phyloP scores from a whole-genome alignment of 2,113 vertebrate genomes.

The Pogonocichla stellata region DNA sequence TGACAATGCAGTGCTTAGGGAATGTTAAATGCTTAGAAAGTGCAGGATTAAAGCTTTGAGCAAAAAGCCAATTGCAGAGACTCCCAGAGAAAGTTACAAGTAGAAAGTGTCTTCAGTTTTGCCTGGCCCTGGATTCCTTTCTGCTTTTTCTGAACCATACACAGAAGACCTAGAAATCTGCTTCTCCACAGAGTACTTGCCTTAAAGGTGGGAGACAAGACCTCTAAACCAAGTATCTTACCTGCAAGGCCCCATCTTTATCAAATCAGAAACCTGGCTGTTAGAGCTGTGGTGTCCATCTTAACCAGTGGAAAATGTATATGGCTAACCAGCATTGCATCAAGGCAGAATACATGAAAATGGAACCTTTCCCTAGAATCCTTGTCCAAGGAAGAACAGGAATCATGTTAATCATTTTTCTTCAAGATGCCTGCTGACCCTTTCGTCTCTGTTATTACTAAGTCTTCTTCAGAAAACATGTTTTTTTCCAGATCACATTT shows the following conservation, averaged over 20 bases:
- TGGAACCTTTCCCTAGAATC: not conserved
- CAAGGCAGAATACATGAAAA: not conserved
- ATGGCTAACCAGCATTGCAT: not conserved
- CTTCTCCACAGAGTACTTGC: not conserved
- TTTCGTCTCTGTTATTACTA: not conserved
- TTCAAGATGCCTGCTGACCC: not conserved
- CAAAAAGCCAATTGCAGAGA: not conserved
- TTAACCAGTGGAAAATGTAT: not conserved
- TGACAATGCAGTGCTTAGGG: not conserved
- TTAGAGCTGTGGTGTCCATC: not conserved
- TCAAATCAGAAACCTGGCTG: not conserved
- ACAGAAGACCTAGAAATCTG: accelerated
- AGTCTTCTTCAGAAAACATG: not conserved
- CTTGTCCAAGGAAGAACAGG: not conserved
- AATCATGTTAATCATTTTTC: not conserved
- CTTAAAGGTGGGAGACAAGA: not conserved
- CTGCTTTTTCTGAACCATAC: not conserved
- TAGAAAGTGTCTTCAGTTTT: not conserved
- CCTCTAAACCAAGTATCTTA: not conserved
- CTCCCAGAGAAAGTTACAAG: not conserved
- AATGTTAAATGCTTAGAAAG: slow-evolving; percentile 1
- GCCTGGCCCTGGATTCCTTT: not conserved
- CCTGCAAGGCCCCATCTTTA: not conserved
- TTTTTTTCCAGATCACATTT: not conserved
- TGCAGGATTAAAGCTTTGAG: not conserved